Evolutionary conservation across 2,113 vertebrate species (phyloP), one percentile per base, ranked within the genome.

Genomic region (Dissostichus mawsoni): DNA sequence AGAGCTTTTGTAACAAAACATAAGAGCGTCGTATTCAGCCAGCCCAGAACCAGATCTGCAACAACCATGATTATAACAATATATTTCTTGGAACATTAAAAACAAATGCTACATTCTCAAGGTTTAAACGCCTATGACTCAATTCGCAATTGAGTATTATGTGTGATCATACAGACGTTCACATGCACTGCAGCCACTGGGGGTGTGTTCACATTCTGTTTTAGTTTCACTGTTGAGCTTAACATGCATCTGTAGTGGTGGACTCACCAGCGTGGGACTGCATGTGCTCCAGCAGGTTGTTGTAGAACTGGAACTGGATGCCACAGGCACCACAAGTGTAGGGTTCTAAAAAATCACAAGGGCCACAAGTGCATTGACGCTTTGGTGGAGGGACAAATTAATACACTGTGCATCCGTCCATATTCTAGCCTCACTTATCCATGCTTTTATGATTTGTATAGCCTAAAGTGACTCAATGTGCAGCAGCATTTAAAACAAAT

Each of bases 281-380:
- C 98, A 99, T 99, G 95, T 99, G 98, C 94, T 99, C 98, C 96
- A 99, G 95, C 86, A 99, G 97, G 94, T 99, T 99, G 97, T 96
- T 98, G 96, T 99, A 99, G 96, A 99, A 99, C 95, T 99, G 97
- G 96, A 99, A 99, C 97, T 99, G 98, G 95, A 99, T 99, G 89
- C 98, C 98, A 93, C 98, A 99, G 94, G 98, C 97, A 87, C 98
- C 98, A 74, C 98, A 99, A 73, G 97, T 98, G 95, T 98, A 99
- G 89, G 97, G 97, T 92, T 99, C 98, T 99, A 96, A 83, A 92
- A 91, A 90, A 95, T 93, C 92, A 96, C 92, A 96, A 94, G 94
- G 87, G 93, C 74, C 87, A 94, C 83, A 93, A 92, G 93, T 85
- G 85, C 48, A 20, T 84, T 89, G 87, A 90, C 85, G 90, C 85